These are phyloP conservation scores for Cottoperca gobio DNA, from an alignment of 2,797 vertebrate species.

Conservation along the genomic window DNA sequence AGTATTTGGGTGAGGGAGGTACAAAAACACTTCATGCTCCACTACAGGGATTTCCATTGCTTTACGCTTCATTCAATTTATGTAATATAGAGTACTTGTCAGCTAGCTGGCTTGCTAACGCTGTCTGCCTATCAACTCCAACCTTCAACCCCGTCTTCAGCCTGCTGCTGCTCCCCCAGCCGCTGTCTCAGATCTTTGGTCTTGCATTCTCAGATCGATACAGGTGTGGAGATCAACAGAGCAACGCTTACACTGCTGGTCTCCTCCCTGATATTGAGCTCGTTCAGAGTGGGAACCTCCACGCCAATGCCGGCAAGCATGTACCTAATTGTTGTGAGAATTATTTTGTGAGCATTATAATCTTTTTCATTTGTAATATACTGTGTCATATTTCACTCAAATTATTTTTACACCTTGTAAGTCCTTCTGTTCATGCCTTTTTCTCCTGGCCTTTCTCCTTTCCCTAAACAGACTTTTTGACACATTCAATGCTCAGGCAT, in stretches of 20 bases:
- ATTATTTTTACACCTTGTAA: slow-evolving; percentile 13
- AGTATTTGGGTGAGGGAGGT: no score
- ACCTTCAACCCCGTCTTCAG: no score
- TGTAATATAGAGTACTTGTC: no score
- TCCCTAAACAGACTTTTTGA: slow-evolving; percentile 36
- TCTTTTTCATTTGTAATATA: neutral
- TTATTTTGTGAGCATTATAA: neutral
- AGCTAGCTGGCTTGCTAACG: neutral
- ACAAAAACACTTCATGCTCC: no score
- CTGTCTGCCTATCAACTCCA: neutral
- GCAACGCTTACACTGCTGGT: no score
- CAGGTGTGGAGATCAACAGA: neutral
- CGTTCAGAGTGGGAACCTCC: no score
- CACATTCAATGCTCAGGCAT: slow-evolving; percentile 44
- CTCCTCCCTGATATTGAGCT: neutral
- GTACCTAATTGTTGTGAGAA: no score
- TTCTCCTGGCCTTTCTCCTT: neutral
- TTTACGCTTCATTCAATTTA: no score
- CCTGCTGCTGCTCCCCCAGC: neutral
- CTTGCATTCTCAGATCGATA: neutral
- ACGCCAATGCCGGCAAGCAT: no score
- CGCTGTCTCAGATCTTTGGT: neutral
- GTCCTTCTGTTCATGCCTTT: neutral
- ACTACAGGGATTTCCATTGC: no score
- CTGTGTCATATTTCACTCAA: neutral